A percentile compares a stretch with the other conserved stretches of the same genome.
Evolutionary conservation across 2,113 vertebrate species (phyloP).

Genomic region (Ursus arctos): DNA sequence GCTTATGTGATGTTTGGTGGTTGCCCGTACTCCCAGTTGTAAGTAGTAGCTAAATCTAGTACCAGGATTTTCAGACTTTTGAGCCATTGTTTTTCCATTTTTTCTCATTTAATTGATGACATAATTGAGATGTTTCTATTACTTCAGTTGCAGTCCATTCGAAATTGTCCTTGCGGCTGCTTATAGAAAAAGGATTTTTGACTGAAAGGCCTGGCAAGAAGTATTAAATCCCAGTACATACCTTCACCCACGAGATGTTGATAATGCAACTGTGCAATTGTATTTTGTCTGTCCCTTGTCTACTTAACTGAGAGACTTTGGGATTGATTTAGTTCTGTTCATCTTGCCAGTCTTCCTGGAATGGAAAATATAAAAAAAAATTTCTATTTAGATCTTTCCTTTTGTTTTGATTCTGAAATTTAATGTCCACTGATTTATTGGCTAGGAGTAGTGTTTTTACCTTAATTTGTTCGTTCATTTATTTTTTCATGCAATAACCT

Average conservation of each 20-base stretch:
- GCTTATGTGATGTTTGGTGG: neutral
- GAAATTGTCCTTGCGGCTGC: neutral
- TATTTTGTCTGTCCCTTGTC: neutral
- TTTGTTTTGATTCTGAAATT: conserved; percentile 49
- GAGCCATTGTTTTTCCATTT: neutral
- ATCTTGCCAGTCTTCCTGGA: conserved; percentile 26
- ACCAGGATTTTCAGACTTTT: neutral
- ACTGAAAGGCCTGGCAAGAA: conserved; percentile 3
- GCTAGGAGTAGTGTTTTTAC: neutral
- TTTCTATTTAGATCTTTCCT: conserved; percentile 1
- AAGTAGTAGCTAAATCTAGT: neutral
- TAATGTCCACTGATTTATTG: neutral
- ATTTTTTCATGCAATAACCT: neutral
- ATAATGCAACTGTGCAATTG: neutral
- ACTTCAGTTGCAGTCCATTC: conserved; percentile 13
- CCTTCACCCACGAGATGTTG: neutral
- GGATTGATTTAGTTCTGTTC: conserved; percentile 36
- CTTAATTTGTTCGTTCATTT: conserved; percentile 35
- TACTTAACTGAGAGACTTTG: neutral
- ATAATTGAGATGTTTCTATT: conserved; percentile 6
- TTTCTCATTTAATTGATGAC: neutral
- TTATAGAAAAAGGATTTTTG: conserved; percentile 36
- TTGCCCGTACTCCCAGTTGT: neutral
- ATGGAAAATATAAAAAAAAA: conserved; percentile 44
- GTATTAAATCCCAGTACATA: neutral